Conservation (phyloP, 2,797 vertebrate genomes). For the Ispidina picta region DNA sequence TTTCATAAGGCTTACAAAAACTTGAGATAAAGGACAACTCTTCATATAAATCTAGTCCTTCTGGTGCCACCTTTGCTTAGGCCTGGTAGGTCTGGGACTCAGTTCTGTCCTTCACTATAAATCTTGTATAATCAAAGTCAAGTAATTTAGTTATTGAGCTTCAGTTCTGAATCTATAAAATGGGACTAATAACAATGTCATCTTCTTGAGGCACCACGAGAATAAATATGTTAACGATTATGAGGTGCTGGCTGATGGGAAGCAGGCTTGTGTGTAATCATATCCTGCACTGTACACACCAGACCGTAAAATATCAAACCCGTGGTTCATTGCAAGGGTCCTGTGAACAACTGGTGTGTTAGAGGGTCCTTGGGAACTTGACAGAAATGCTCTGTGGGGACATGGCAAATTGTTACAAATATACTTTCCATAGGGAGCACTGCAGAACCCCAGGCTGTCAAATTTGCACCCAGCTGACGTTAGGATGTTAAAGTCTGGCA, state of each 20-base stretch:
- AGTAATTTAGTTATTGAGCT: constrained; percentile 20
- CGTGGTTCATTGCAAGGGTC: background rate
- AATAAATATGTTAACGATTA: constrained; percentile 56
- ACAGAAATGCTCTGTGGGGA: background rate
- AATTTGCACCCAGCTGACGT: constrained; percentile 45
- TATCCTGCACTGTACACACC: constrained; percentile 50
- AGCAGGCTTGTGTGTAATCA: constrained; percentile 60
- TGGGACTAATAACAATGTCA: constrained; percentile 54
- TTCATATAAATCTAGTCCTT: background rate
- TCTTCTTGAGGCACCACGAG: constrained; percentile 49
- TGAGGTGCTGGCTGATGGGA: constrained; percentile 38
- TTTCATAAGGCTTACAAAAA: background rate
- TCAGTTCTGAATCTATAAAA: constrained; percentile 47
- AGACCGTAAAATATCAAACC: constrained; percentile 48
- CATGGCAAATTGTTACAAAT: background rate
- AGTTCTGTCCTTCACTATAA: background rate
- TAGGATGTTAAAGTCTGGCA: constrained; percentile 33
- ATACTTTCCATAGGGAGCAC: background rate
- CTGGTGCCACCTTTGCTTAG: background rate
- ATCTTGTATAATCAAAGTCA: constrained; percentile 8
- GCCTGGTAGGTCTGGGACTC: background rate
- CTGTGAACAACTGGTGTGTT: constrained; percentile 2
- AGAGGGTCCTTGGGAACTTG: background rate
- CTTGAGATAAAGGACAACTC: background rate
- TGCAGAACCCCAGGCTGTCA: constrained; percentile 14